A percentile compares a stretch with the other conserved stretches of the same genome.
These are phyloP conservation scores for Holacanthus passer DNA, from an alignment of 2,113 vertebrate species.

Conservation along the genomic window DNA sequence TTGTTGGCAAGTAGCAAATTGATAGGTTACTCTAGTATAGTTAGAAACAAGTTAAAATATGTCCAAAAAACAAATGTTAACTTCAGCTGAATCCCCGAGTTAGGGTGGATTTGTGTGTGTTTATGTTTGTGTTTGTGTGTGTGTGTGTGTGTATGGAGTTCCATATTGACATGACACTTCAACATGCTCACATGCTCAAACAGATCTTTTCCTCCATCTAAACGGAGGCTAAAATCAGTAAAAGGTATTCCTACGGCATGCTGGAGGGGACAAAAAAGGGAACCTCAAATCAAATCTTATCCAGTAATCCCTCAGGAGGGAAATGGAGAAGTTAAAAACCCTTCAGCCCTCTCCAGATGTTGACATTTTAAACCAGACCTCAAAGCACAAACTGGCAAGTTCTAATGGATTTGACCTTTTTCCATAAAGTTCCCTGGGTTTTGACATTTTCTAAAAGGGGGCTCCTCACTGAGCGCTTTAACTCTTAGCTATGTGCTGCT, in stretches of 20 bases:
- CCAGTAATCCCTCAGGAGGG: neutral
- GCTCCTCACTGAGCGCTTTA: neutral
- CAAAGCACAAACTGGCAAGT: constrained; percentile 23
- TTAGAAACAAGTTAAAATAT: neutral
- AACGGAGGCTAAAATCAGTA: constrained; percentile 18
- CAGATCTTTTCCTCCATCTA: constrained; percentile 2
- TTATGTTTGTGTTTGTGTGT: neutral
- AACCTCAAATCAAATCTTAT: neutral
- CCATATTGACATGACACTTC: neutral
- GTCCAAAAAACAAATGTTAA: neutral
- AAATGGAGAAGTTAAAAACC: neutral
- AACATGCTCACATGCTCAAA: constrained; percentile 4
- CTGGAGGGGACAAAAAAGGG: constrained; percentile 28
- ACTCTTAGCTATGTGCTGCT: constrained; percentile 22
- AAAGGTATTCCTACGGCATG: neutral
- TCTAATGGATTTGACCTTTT: constrained; percentile 65
- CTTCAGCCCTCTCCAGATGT: constrained; percentile 9
- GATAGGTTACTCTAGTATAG: neutral
- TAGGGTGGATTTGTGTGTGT: neutral
- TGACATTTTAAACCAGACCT: constrained; percentile 58
- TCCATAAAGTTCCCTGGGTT: constrained; percentile 12
- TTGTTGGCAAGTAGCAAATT: neutral
- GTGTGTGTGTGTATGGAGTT: neutral
- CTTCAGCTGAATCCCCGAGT: neutral
- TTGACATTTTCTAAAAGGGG: constrained; percentile 45